These are phyloP conservation scores for Drosophila eohydei DNA, from an alignment of 2,888 invertebrate genomes.

Conservation along the genomic window DNA sequence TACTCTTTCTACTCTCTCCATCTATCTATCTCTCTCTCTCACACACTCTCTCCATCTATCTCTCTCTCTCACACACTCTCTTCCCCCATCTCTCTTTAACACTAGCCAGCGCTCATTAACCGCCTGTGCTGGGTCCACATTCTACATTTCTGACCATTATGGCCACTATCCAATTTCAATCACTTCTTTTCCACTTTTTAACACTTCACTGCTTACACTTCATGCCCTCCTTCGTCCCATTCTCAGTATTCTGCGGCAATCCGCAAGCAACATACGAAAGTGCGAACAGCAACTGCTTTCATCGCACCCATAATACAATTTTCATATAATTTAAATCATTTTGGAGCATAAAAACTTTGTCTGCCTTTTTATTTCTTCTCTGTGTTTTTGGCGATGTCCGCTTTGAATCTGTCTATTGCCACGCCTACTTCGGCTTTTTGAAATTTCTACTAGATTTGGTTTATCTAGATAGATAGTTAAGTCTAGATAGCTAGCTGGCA, in stretches of 20 bases:
- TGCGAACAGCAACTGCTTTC: slow-evolving; percentile 29
- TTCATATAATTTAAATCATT: slow-evolving; percentile 76
- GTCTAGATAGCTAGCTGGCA: slow-evolving; percentile 3
- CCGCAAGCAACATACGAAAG: not conserved
- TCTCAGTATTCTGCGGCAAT: slow-evolving; percentile 4
- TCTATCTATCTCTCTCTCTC: not conserved
- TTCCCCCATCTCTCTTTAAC: not conserved
- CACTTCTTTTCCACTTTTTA: slow-evolving; percentile 66
- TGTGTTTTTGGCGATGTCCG: not conserved
- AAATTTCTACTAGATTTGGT: not conserved
- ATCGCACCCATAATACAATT: slow-evolving; percentile 61
- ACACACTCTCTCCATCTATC: not conserved
- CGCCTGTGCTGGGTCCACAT: slow-evolving; percentile 11
- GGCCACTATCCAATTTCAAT: slow-evolving; percentile 73
- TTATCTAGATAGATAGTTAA: slow-evolving; percentile 55
- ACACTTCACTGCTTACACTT: slow-evolving; percentile 64
- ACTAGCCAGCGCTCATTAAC: slow-evolving; percentile 24
- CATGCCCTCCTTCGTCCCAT: slow-evolving; percentile 7
- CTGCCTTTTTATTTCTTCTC: slow-evolving; percentile 19
- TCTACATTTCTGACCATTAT: slow-evolving; percentile 40
- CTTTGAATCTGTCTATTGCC: not conserved
- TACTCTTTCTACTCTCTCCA: not conserved
- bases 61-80: not conserved
- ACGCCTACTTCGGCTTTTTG: not conserved
- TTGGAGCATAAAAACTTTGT: slow-evolving; percentile 71